These are phyloP conservation scores for Pomatorhinus ruficollis DNA, from an alignment of 2,113 vertebrate genomes.

Conservation along the genomic window DNA sequence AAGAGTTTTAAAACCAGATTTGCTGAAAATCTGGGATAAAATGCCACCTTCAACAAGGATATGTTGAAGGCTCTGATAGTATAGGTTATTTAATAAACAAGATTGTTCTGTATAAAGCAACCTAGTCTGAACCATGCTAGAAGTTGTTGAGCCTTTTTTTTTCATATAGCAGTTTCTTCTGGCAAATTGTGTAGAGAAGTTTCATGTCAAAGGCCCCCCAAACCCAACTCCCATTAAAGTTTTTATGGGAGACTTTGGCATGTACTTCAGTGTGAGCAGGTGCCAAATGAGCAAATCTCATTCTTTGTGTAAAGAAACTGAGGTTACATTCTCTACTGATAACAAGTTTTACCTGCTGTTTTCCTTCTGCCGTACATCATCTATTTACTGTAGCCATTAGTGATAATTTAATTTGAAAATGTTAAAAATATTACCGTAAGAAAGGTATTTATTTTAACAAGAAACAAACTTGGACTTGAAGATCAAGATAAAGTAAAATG, in stretches of 20 bases:
- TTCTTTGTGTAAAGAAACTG: slow-evolving; percentile 49
- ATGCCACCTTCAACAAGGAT: slow-evolving; percentile 35
- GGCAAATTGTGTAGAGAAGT: slow-evolving; percentile 31
- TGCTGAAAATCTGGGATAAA: slow-evolving; percentile 63
- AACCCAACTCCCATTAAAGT: neutral
- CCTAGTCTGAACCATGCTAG: slow-evolving; percentile 51
- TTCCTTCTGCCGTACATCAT: slow-evolving; percentile 73
- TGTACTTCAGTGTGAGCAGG: neutral
- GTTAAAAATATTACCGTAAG: slow-evolving; percentile 20
- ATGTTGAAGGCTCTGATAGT: slow-evolving; percentile 39
- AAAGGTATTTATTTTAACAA: slow-evolving; percentile 62
- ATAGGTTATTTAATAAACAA: slow-evolving; percentile 30
- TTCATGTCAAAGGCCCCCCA: neutral
- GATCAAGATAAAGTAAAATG: slow-evolving; percentile 51
- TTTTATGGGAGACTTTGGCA: neutral
- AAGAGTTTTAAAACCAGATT: slow-evolving; percentile 60
- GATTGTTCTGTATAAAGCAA: slow-evolving; percentile 36
- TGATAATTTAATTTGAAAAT: slow-evolving; percentile 52
- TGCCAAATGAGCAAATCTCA: slow-evolving; percentile 48
- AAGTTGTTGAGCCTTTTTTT: slow-evolving; percentile 49
- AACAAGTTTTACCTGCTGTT: slow-evolving; percentile 62
- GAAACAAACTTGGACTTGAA: slow-evolving; percentile 54
- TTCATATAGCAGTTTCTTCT: slow-evolving; percentile 24
- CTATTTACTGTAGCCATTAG: slow-evolving; percentile 52
- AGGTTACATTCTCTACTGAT: slow-evolving; percentile 40